Conservation (phyloP, 2,113 vertebrate genomes). For the Toxotes jaculatrix region DNA sequence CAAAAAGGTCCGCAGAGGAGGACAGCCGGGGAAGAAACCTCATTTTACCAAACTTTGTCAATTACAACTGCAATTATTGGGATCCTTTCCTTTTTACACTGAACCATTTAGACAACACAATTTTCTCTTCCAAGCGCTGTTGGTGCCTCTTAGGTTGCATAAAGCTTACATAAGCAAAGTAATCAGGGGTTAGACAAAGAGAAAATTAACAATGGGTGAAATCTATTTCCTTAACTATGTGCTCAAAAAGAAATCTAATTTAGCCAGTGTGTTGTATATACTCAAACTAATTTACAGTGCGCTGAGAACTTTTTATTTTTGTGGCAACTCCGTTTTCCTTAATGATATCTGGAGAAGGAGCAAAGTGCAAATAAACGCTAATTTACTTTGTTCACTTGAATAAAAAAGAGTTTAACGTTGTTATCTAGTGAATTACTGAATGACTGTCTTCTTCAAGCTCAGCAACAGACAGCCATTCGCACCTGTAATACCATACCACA, state of each 20-base stretch:
- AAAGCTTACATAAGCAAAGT: conserved; percentile 49
- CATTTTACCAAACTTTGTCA: conserved; percentile 73
- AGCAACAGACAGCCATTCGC: background rate
- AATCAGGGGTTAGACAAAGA: conserved; percentile 55
- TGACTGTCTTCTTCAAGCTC: conserved; percentile 5
- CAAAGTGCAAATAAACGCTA: conserved; percentile 21
- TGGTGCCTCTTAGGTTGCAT: conserved; percentile 55
- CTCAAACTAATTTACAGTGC: conserved; percentile 41
- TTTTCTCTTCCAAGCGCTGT: conserved; percentile 26
- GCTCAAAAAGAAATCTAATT: conserved; percentile 54
- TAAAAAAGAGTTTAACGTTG: conserved; percentile 30
- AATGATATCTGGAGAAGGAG: conserved; percentile 37
- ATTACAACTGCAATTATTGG: conserved; percentile 65
- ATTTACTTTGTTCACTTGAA: conserved; percentile 6
- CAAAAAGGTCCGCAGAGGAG: conserved; percentile 64
- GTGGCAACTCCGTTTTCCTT: conserved; percentile 5
- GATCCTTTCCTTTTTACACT: conserved; percentile 39
- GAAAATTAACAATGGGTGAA: conserved; percentile 62
- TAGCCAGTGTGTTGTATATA: conserved; percentile 43
- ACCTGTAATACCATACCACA: background rate
- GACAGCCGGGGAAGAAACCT: conserved; percentile 45
- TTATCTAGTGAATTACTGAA: conserved; percentile 25
- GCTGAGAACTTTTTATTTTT: conserved; percentile 8
- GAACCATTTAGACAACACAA: conserved; percentile 51
- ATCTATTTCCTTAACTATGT: conserved; percentile 55